phyloP scores from a whole-genome alignment of 2,113 vertebrate species.

The Odocoileus hemionus region DNA sequence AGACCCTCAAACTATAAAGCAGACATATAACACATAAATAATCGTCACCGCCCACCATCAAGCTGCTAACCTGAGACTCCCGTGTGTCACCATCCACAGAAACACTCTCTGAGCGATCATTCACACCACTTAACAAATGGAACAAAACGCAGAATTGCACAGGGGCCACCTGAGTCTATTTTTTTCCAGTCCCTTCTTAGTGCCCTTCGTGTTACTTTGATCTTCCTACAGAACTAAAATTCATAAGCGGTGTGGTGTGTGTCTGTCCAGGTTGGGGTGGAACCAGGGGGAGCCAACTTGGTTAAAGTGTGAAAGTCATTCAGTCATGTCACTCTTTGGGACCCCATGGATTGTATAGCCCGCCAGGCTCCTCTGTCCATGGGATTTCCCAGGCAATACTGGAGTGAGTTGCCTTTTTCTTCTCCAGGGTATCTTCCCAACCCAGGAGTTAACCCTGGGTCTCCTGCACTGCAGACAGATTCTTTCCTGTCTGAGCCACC shows the following conservation, averaged over 20 bases:
- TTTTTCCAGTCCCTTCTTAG: neutral
- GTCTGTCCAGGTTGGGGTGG: neutral
- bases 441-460: neutral
- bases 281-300: neutral
- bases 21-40: neutral
- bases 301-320: neutral
- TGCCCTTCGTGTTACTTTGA: neutral
- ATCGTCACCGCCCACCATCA: neutral
- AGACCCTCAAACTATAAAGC: neutral
- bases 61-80: neutral
- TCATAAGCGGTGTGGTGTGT: neutral
- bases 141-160: neutral
- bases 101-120: neutral
- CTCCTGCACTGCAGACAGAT: neutral
- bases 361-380: neutral
- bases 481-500: neutral
- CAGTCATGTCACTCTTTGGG: neutral
- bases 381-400: neutral
- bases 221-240: constrained; percentile 27
- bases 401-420: neutral
- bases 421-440: neutral
- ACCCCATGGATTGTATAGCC: neutral
- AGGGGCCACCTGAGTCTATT: neutral
- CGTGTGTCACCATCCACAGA: fast-evolving
- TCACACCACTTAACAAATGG: neutral